Conservation (phyloP, 2,797 vertebrate species). For the Brotogeris chrysoptera region DNA sequence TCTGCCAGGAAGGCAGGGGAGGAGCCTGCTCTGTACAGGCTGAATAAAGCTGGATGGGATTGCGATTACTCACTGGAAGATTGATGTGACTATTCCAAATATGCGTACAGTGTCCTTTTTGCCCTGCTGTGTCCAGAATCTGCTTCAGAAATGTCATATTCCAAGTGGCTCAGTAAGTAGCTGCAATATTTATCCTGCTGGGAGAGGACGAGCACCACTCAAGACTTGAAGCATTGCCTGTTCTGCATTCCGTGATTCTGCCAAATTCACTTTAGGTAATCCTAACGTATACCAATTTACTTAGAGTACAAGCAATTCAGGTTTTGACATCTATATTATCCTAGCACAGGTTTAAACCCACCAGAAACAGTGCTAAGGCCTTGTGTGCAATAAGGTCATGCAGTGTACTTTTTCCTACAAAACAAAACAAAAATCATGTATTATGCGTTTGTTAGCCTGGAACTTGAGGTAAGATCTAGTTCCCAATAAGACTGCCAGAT, state of each 20-base stretch:
- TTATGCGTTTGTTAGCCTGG: neutral
- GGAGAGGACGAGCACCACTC: neutral
- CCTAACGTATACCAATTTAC: neutral
- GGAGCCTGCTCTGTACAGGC: neutral
- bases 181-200: neutral
- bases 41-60: slow-evolving; percentile 31
- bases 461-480: neutral
- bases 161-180: neutral
- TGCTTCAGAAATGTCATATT: neutral
- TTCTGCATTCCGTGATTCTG: neutral
- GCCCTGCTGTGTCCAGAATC: neutral
- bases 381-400: neutral
- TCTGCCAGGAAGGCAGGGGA: neutral
- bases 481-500: neutral
- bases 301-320: neutral
- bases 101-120: neutral
- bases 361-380: neutral
- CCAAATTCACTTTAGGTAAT: neutral
- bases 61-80: neutral
- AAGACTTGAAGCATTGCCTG: neutral
- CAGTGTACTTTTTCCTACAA: neutral
- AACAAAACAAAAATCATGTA: neutral
- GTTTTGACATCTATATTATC: neutral
- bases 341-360: neutral
- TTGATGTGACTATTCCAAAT: neutral